Conservation (phyloP, 2,888 invertebrate genomes). For the Polydrusus tereticollis region DNA sequence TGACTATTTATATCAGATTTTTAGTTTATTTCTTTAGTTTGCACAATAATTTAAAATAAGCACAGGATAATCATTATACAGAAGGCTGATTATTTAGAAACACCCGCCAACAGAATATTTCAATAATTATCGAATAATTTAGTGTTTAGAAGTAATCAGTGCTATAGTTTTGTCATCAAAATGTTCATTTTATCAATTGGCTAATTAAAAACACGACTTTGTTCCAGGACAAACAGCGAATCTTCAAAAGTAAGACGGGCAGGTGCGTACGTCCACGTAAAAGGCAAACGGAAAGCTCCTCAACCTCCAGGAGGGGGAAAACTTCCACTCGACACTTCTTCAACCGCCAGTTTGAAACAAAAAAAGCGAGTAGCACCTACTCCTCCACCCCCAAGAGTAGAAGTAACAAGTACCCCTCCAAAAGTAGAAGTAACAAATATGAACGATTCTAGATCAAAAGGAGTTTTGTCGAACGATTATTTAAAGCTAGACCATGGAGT, state of each 20-base stretch:
- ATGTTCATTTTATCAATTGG: not conserved
- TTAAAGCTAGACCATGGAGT: conserved; percentile 69
- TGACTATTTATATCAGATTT: too few species aligned
- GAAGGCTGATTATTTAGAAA: too few species aligned
- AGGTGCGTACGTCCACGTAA: conserved; percentile 75
- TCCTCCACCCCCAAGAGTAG: conserved; percentile 60
- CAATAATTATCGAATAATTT: too few species aligned
- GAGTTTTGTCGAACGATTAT: conserved; percentile 65
- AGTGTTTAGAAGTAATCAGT: too few species aligned
- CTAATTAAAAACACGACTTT: conserved; percentile 58
- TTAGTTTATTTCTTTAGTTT: too few species aligned
- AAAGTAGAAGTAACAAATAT: conserved; percentile 7
- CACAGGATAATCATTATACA: too few species aligned
- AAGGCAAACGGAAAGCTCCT: conserved; percentile 82
- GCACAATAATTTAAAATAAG: too few species aligned
- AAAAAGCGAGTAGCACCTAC: conserved; percentile 68
- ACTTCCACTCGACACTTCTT: conserved; percentile 50
- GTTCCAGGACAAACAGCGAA: conserved; percentile 74
- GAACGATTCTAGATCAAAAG: conserved; percentile 51
- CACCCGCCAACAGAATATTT: too few species aligned
- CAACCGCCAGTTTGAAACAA: conserved; percentile 61
- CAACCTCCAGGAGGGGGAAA: conserved; percentile 71
- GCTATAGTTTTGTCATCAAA: too few species aligned
- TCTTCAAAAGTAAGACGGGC: conserved; percentile 72
- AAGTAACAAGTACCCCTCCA: conserved; percentile 63